Percentiles rank a stretch among this genome's conserved stretches.
Conservation (phyloP, 1,140 invertebrate genomes). For the Antheraea mylitta region DNA sequence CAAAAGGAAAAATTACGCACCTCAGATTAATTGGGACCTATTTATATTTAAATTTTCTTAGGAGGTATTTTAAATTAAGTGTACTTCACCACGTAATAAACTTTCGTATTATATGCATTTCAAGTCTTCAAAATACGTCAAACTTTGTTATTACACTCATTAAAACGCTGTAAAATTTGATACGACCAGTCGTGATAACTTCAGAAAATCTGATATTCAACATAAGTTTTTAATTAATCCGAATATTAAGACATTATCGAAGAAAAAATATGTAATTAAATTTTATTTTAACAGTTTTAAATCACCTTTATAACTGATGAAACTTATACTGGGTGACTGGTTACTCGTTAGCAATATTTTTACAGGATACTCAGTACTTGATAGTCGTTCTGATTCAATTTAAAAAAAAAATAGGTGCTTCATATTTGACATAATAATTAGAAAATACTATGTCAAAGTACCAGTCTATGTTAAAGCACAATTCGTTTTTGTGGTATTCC, state of each 20-base stretch:
- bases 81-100: constrained; percentile 41
- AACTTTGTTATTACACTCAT: constrained; percentile 38
- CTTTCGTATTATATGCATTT: constrained; percentile 33
- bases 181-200: constrained; percentile 8
- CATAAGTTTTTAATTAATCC: constrained; percentile 8
- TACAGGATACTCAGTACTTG: no score
- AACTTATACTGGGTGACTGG: no score
- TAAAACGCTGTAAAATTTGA: constrained; percentile 47
- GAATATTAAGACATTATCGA: neutral
- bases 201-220: constrained; percentile 12
- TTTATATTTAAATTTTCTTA: constrained; percentile 4
- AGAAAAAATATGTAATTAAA: no score
- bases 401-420: no score
- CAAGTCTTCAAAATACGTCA: constrained; percentile 35
- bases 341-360: no score
- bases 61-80: constrained; percentile 25
- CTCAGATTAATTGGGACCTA: constrained; percentile 21
- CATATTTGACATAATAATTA: no score
- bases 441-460: no score
- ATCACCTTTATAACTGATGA: no score
- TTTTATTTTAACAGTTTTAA: no score
- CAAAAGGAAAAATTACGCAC: constrained; percentile 22
- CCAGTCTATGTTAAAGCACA: no score
- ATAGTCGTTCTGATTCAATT: no score
- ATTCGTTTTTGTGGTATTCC: no score